These are phyloP conservation scores for Parazoanthus darwini DNA, from an alignment of 92 coral and sea anemone species.

Conservation along the genomic window DNA sequence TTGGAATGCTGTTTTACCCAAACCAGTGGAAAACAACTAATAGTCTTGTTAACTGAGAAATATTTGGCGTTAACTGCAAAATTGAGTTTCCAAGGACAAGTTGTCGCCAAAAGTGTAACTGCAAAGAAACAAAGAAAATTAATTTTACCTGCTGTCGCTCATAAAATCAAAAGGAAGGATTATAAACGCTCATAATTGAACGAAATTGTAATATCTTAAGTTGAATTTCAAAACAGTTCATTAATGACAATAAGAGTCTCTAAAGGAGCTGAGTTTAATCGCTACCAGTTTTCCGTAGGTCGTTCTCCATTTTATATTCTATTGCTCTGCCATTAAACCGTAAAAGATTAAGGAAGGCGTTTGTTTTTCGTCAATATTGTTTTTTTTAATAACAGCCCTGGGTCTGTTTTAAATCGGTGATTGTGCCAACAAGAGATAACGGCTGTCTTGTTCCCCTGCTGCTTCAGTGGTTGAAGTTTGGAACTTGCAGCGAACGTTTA, in stretches of 20 bases:
- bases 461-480: conserved; percentile 9
- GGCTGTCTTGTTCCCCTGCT: conserved; percentile 1
- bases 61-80: background rate
- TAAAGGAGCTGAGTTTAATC: background rate
- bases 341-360: background rate
- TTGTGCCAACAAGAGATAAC: background rate
- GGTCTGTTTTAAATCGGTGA: background rate
- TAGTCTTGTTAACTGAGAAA: too few relatives aligned
- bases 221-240: background rate
- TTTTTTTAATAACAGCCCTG: background rate
- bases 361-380: conserved; percentile 1
- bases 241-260: background rate
- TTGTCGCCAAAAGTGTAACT: background rate
- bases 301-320: background rate
- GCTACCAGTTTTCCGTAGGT: background rate
- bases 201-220: background rate
- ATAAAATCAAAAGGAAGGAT: background rate
- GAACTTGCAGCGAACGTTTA: background rate
- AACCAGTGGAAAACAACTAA: background rate
- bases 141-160: background rate
- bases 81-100: background rate
- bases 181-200: background rate
- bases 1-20: too few relatives aligned
- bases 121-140: background rate
- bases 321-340: background rate